Evolutionary conservation across 1,140 invertebrate genomes (phyloP), one percentile per base, ranked within the genome.

Genomic region (Goniozus legneri): DNA sequence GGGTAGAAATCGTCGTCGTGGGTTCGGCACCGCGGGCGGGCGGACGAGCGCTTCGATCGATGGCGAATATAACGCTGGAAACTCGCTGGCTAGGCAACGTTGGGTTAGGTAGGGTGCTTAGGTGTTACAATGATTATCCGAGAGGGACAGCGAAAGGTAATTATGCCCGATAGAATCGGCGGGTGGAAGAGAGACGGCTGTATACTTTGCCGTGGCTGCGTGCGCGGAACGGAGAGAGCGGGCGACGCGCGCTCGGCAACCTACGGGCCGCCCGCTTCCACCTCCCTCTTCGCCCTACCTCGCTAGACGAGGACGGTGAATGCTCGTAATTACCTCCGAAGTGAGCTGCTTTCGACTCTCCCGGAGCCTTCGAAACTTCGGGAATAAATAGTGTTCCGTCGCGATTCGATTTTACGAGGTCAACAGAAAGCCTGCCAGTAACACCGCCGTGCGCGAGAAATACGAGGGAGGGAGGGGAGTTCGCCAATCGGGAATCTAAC

Each of bases 41-140:
- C n/a, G n/a, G n/a, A n/a, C n/a, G n/a, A n/a, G n/a, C n/a, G n/a
- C n/a, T n/a, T 52, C 57, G 57, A 60, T 60, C 57, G 57, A 60
- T 60, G 56, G 52, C 52, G 57, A 24, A 60, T 27, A 73, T 71
- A 71, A 71, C 62, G 69, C 49, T 67, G 64, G 71, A 73, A 75
- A 70, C 60, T 64, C n/a, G n/a, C 60, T 61, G 62, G 69, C 65
- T 63, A 70, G 65, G 66, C 56, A 52, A 52, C 12, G 58, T 52
- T 65, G 70, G 69, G 71, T 69, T 69, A 67, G 71, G 67, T 70
- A 67, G 69, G 67, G 69, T 72, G 69, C 71, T 75, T 75, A 72
- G 73, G 71, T 74, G 71, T 75, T 74, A 74, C 71, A 74, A 74
- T 74, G 73, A 74, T 74, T 75, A 75, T 73, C 61, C 64, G 71